phyloP scores from a whole-genome alignment of 1,140 invertebrate species.

The Bombus consobrinus region DNA sequence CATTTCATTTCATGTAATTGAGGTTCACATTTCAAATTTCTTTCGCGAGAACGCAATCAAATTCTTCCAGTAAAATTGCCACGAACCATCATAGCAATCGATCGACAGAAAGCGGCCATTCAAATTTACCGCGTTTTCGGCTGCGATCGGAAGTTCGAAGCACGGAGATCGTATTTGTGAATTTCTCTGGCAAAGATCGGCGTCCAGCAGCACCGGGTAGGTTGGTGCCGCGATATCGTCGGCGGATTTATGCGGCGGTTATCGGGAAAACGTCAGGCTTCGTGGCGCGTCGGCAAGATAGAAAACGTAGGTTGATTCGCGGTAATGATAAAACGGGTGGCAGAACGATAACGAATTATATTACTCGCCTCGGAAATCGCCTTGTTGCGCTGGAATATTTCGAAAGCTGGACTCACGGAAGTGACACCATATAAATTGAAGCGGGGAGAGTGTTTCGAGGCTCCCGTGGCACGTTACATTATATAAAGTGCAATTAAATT shows the following conservation, averaged over 20 bases:
- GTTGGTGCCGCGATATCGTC: conserved; percentile 4
- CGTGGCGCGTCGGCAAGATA: conserved; percentile 24
- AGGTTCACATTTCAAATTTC: background rate
- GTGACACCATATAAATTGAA: conserved; percentile 51
- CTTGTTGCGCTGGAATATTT: conserved; percentile 55
- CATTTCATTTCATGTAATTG: no score
- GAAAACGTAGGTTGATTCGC: conserved; percentile 36
- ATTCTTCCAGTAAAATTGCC: background rate
- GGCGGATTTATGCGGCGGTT: conserved; percentile 42
- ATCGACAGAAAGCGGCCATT: background rate
- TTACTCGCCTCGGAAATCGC: conserved; percentile 48
- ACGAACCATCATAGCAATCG: background rate
- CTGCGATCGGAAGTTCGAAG: background rate
- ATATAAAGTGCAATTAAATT: conserved; percentile 68
- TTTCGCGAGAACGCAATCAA: background rate
- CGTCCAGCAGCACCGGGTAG: background rate
- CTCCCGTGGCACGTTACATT: conserved; percentile 55
- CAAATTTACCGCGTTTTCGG: background rate
- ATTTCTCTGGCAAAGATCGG: background rate
- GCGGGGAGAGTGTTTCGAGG: conserved; percentile 2
- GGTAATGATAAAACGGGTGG: conserved; percentile 34
- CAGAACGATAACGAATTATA: conserved; percentile 45
- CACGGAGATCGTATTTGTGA: background rate
- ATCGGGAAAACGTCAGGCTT: conserved; percentile 46
- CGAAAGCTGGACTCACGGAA: conserved; percentile 18